phyloP scores from a whole-genome alignment of 2,888 invertebrate species.

The Cremastinae sp. region DNA sequence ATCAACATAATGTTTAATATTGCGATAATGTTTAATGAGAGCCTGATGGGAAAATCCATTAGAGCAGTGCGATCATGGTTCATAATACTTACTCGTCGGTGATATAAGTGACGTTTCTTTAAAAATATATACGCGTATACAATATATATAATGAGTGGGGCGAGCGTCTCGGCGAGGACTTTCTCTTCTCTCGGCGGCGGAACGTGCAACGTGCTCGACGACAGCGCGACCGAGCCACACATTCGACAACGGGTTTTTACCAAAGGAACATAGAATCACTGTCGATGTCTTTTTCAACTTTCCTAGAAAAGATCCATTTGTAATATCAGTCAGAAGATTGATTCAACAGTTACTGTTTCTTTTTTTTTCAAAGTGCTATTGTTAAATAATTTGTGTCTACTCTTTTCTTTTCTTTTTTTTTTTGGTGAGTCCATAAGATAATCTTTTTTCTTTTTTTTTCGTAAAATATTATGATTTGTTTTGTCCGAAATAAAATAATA shows the following conservation, averaged over 20 bases:
- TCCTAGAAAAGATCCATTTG: conserved; percentile 18
- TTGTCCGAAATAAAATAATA: too few species aligned
- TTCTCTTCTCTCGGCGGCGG: conserved; percentile 57
- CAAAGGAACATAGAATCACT: conserved; percentile 70
- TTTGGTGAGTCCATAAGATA: too few species aligned
- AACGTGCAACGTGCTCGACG: conserved; percentile 46
- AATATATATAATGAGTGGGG: conserved; percentile 51
- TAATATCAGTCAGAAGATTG: conserved; percentile 49
- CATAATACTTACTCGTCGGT: neutral
- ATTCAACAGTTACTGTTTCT: conserved; percentile 28
- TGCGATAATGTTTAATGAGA: conserved; percentile 34
- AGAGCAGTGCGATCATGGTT: neutral
- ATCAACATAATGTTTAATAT: too few species aligned
- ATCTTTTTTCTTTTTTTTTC: too few species aligned
- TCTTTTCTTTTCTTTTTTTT: too few species aligned
- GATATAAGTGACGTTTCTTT: neutral
- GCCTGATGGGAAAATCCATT: too few species aligned
- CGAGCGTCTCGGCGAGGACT: conserved; percentile 49
- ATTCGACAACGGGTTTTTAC: conserved; percentile 78
- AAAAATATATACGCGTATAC: conserved; percentile 10
- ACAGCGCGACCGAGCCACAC: conserved; percentile 61
- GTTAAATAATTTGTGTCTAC: too few species aligned
- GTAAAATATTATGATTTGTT: too few species aligned
- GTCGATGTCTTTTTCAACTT: conserved; percentile 50
- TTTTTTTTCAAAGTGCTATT: too few species aligned